Conservation (phyloP, 2,888 invertebrate species). For the Meteorus colon region DNA sequence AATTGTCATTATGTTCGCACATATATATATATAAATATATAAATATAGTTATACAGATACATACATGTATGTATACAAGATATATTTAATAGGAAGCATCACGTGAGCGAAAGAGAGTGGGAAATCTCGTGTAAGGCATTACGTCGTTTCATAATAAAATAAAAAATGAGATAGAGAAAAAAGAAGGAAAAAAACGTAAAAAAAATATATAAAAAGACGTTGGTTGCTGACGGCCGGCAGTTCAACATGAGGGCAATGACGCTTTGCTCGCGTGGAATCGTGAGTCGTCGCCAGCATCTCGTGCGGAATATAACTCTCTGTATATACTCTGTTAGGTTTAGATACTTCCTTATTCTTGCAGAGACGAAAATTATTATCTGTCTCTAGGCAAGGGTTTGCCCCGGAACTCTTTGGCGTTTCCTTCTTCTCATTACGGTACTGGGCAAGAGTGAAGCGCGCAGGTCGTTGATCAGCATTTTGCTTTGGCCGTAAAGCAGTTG, state of each 20-base stretch:
- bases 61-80: not conserved
- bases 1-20: conserved; percentile 23
- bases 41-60: not conserved
- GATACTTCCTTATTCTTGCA: conserved; percentile 34
- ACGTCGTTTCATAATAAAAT: conserved; percentile 28
- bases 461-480: conserved; percentile 30
- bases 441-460: not conserved
- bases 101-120: conserved; percentile 27
- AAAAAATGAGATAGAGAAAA: conserved; percentile 10
- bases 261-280: conserved; percentile 41
- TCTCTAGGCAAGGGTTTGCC: conserved; percentile 42
- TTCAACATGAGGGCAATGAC: conserved; percentile 44
- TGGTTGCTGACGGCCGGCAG: conserved; percentile 34
- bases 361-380: conserved; percentile 45
- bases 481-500: conserved; percentile 5
- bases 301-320: conserved; percentile 27
- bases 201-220: conserved; percentile 37
- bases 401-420: conserved; percentile 36
- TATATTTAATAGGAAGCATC: conserved; percentile 8
- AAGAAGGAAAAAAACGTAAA: conserved; percentile 19
- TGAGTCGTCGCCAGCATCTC: conserved; percentile 34
- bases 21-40: not conserved
- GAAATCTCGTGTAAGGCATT: conserved; percentile 12
- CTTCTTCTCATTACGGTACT: conserved; percentile 37
- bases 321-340: conserved; percentile 14